Base-by-base conservation (phyloP, 64 coral and sea anemone genomes). In the Montipora capricornis region DNA sequence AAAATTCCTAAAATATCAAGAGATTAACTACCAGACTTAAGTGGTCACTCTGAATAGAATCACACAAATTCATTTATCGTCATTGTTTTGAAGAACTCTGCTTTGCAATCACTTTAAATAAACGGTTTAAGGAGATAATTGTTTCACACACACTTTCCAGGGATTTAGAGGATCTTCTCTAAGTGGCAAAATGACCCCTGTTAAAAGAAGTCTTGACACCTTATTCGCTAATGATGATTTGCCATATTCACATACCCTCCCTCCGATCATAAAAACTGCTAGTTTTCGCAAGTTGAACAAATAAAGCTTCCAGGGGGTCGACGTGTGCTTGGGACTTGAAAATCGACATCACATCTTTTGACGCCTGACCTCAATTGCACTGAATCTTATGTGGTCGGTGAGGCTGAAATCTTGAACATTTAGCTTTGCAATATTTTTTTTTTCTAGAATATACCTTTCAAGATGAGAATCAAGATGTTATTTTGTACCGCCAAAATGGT, bases 121-220 rank as follows among this genome's bases (percentile, higher is more conserved):
- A 84, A 44, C n/a, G 81, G 44, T 60, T 61, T 68, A 86, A 64
- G 45, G n/a, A 44, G 45, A 59, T 86, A 86, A 86, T 86, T 86
- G 82, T 51, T 86, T 71, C 60, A 16, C 15, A 15, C 59, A 51
- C 64, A 51, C 82, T 49, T 86, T 86, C 66, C 64, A 73, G 37
- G 67, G 64, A 73, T 71, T 86, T 68, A 86, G 37, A 58, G 62
- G 81, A 84, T 84, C 68, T 84, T 71, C 82, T 71, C 37, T 86
- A 71, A 86, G 82, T 86, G 82, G 82, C 47, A 86, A 84, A 86
- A 86, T 86, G 82, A 82, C 80, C 80, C 64, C 22, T 82, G 22
- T 69, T 17, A 44, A 84, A 8, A 68, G 81, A 66, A 57, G 81
- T 49, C 62, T 20, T 86, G 82, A 86, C 82, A 73, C 82, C 16